phyloP scores from a whole-genome alignment of 2,888 invertebrate genomes.

The Diplolepis rosae region DNA sequence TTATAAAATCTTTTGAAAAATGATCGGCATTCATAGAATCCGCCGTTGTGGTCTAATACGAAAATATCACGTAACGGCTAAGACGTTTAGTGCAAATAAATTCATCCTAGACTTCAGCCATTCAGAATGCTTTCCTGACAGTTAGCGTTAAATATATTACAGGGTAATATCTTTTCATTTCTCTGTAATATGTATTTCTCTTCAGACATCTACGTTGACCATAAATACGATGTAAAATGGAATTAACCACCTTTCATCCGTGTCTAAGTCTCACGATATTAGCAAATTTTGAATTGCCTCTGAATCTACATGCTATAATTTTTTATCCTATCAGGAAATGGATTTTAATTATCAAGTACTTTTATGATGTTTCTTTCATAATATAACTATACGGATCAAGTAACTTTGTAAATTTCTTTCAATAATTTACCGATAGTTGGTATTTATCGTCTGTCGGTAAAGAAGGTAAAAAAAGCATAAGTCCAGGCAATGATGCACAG shows the following conservation, averaged over 20 bases:
- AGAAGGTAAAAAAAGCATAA: too few relatives aligned
- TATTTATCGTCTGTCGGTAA: too few relatives aligned
- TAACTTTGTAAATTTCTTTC: too few relatives aligned
- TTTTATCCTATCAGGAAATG: too few relatives aligned
- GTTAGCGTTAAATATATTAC: slow-evolving; percentile 15
- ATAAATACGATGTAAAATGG: background rate
- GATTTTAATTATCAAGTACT: too few relatives aligned
- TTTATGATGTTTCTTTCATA: too few relatives aligned
- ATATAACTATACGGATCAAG: too few relatives aligned
- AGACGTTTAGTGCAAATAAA: slow-evolving; percentile 24
- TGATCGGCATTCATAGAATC: background rate
- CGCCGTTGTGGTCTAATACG: background rate
- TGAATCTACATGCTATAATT: too few relatives aligned
- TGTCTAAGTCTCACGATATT: too few relatives aligned
- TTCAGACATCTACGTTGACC: background rate
- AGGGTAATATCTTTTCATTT: slow-evolving; percentile 17
- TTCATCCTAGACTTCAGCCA: slow-evolving; percentile 6
- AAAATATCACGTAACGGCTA: slow-evolving; percentile 8
- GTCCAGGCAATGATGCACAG: too few relatives aligned
- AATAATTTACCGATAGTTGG: too few relatives aligned
- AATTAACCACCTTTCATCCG: background rate
- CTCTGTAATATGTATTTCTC: slow-evolving; percentile 17
- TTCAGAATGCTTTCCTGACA: slow-evolving; percentile 4
- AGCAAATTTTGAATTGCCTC: too few relatives aligned
- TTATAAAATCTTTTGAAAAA: background rate